Evolutionary conservation across 2,113 vertebrate genomes (phyloP).

Genomic region (Nothoprocta pentlandii): DNA sequence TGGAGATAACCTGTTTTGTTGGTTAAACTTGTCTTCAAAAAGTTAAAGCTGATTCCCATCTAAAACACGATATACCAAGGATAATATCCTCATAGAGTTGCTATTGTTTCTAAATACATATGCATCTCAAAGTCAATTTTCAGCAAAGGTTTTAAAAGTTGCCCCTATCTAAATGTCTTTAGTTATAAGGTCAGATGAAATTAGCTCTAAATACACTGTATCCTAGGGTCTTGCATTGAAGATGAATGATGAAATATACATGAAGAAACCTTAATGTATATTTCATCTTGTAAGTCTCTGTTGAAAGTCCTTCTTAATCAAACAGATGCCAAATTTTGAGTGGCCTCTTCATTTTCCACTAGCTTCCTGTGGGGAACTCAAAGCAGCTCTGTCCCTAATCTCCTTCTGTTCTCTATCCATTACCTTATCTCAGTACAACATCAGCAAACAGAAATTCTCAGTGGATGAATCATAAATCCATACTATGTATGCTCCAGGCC

Average conservation of each 20-base stretch:
- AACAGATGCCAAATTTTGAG: not conserved
- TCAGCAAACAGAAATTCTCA: constrained; percentile 3
- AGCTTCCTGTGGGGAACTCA: not conserved
- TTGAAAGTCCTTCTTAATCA: not conserved
- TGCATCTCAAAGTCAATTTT: not conserved
- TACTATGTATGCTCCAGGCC: not conserved
- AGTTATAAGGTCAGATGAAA: not conserved
- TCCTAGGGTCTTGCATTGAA: not conserved
- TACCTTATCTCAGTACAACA: not conserved
- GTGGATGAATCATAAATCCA: not conserved
- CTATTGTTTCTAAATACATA: not conserved
- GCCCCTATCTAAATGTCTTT: not conserved
- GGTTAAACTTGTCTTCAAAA: not conserved
- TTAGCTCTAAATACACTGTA: not conserved
- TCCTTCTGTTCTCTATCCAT: not conserved
- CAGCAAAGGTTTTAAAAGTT: not conserved
- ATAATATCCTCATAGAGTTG: not conserved
- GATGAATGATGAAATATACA: not conserved
- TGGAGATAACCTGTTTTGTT: not conserved
- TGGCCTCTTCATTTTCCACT: not conserved
- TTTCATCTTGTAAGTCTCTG: not conserved
- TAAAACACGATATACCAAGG: not conserved
- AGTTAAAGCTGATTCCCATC: not conserved
- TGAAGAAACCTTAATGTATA: not conserved
- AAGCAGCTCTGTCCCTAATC: not conserved